Base-by-base conservation (phyloP, 2,113 vertebrate genomes). In the Myotis yumanensis region DNA sequence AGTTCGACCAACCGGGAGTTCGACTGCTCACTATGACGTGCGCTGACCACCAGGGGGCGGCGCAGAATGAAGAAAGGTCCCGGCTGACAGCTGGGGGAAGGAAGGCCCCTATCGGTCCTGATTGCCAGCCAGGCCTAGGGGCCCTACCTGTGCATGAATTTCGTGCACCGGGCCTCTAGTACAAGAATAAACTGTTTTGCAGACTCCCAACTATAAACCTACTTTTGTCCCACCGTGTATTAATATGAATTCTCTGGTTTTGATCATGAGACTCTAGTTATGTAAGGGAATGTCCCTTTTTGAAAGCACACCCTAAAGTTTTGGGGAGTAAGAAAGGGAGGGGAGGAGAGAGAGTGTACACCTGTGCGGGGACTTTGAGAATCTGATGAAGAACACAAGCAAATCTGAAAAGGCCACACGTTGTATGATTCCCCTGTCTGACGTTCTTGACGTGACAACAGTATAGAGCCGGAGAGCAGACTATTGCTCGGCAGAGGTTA, bases 401-500 rank as follows among this genome's bases (percentile, higher is more conserved):
- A 18, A 4, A 32, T 28, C 59, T 89, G 22, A 5, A 40, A 79
- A 37, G 62, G 43, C 40, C 59, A 25, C 43, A 10, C 12, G 4
- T 28, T 1, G 4, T 4, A 4, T 1, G 46, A 23, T 32, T 43
- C 40, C 23, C 11, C 46, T 7, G 20, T 4, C 20, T 5, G n/a
- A n/a, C 77, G 20, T 66, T 54, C 52, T 28, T 1, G 17, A 73
- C 3, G 7, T 30, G 87, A 52, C 7, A 5, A 4, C 14, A 8
- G 23, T 11, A 40, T 1, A 23, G 57, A 77, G n/a, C 8, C 5
- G 23, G 71, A 64, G 69, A 25, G 7, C 17, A 16, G 52, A 1
- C 0, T 2, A 0, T 51, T 7, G 64, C 48, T 25, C 30, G n/a
- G 46, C 7, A 2, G 46, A 14, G 17, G 7, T 32, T 10, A 2